phyloP scores from a whole-genome alignment of 2,888 invertebrate species.

The Drosophila sordidapex region DNA sequence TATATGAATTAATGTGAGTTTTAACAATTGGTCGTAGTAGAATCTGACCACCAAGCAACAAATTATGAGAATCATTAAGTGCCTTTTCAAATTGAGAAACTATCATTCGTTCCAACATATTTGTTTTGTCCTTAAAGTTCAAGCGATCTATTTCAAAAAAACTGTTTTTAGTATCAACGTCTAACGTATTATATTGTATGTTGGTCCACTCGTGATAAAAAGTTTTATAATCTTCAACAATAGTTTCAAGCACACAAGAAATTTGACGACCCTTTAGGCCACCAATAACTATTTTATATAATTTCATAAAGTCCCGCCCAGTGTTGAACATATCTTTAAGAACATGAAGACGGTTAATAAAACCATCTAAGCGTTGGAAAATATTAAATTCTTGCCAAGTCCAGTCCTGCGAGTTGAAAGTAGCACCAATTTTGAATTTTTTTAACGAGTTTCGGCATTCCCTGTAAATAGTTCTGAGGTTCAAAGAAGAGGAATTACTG shows the following conservation, averaged over 20 bases:
- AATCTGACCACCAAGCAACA: slow-evolving; percentile 90
- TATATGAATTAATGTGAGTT: slow-evolving; percentile 89
- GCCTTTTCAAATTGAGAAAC: slow-evolving; percentile 92
- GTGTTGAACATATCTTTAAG: slow-evolving; percentile 90
- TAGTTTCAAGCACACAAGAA: slow-evolving; percentile 85
- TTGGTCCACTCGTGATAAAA: slow-evolving; percentile 83
- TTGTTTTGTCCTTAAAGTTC: slow-evolving; percentile 87
- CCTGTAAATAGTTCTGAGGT: slow-evolving; percentile 84
- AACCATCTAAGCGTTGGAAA: slow-evolving; percentile 89
- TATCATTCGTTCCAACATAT: slow-evolving; percentile 91
- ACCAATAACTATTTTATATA: slow-evolving; percentile 94
- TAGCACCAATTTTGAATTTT: slow-evolving; percentile 75
- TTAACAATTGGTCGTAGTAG: slow-evolving; percentile 91
- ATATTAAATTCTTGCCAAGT: slow-evolving; percentile 90
- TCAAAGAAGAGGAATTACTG: not conserved
- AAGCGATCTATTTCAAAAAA: slow-evolving; percentile 89
- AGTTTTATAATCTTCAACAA: slow-evolving; percentile 80
- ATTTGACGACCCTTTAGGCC: slow-evolving; percentile 88
- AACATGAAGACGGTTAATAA: slow-evolving; percentile 88
- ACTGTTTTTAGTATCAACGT: slow-evolving; percentile 89
- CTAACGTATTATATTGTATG: slow-evolving; percentile 91
- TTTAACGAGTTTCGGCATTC: slow-evolving; percentile 85
- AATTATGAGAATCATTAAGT: slow-evolving; percentile 91
- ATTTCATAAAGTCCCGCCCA: slow-evolving; percentile 92
- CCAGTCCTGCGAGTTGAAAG: slow-evolving; percentile 88